Evolutionary conservation across 2,888 invertebrate species (phyloP).

Genomic region (Doris montereyensis): DNA sequence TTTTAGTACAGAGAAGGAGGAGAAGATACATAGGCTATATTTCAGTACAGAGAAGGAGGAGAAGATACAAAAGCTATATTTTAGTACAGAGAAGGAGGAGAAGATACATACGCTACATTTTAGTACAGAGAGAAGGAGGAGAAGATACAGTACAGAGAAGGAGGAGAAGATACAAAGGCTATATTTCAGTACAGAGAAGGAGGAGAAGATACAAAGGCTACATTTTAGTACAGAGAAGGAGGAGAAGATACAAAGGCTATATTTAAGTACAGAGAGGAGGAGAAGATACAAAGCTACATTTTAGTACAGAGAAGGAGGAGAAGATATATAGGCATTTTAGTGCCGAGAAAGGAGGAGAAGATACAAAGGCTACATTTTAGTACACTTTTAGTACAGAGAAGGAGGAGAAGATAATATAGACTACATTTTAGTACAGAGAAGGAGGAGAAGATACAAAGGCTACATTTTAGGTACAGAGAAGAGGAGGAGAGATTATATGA

Average conservation of each 20-base stretch:
- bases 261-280: background rate
- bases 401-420: background rate
- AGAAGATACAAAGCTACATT: background rate
- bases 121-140: background rate
- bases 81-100: too few relatives aligned
- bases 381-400: background rate
- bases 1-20: too few relatives aligned
- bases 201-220: too few relatives aligned
- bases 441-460: background rate
- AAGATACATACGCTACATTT: background rate
- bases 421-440: too few relatives aligned
- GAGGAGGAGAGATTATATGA: too few relatives aligned
- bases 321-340: too few relatives aligned
- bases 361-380: background rate
- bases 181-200: background rate
- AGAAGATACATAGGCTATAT: too few relatives aligned
- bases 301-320: background rate
- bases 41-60: too few relatives aligned
- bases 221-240: background rate
- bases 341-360: background rate
- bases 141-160: background rate
- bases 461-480: too few relatives aligned
- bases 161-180: background rate
- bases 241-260: background rate
- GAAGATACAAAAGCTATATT: too few relatives aligned